Conservation (phyloP, 1,140 invertebrate species). For the Planococcus citri region DNA sequence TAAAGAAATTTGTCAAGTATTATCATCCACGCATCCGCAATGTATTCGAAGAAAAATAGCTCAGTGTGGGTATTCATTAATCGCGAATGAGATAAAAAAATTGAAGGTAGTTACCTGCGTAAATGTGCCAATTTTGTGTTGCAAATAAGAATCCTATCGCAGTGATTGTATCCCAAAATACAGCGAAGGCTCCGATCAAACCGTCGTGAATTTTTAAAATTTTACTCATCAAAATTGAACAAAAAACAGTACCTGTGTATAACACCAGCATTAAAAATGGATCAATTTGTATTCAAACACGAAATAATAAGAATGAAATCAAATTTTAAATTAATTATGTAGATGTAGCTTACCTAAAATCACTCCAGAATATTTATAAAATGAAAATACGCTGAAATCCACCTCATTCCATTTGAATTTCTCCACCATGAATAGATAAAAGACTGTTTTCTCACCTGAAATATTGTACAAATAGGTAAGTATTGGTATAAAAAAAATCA, state of each 20-base stretch:
- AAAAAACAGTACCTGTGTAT: constrained; percentile 11
- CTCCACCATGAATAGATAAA: not conserved
- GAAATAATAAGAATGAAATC: no score
- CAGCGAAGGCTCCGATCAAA: not conserved
- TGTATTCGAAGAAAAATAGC: no score
- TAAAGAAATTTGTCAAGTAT: no score
- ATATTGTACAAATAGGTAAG: no score
- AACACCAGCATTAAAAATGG: no score
- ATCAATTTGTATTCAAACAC: no score
- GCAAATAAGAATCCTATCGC: not conserved
- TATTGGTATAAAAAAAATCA: no score
- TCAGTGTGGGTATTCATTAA: no score
- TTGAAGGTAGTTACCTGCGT: constrained; percentile 23
- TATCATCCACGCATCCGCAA: no score
- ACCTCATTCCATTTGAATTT: not conserved
- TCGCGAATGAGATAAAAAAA: no score
- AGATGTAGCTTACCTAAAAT: not conserved
- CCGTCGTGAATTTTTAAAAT: constrained; percentile 6
- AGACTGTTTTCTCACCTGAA: not conserved
- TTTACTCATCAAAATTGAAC: not conserved
- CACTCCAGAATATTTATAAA: not conserved
- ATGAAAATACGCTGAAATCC: not conserved
- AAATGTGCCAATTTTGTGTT: not conserved
- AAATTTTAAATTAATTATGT: no score
- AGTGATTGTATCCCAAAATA: not conserved